A percentile compares a stretch with the other conserved stretches of the same genome.
phyloP scores from a whole-genome alignment of 2,888 invertebrate species.

The Acheta domesticus region DNA sequence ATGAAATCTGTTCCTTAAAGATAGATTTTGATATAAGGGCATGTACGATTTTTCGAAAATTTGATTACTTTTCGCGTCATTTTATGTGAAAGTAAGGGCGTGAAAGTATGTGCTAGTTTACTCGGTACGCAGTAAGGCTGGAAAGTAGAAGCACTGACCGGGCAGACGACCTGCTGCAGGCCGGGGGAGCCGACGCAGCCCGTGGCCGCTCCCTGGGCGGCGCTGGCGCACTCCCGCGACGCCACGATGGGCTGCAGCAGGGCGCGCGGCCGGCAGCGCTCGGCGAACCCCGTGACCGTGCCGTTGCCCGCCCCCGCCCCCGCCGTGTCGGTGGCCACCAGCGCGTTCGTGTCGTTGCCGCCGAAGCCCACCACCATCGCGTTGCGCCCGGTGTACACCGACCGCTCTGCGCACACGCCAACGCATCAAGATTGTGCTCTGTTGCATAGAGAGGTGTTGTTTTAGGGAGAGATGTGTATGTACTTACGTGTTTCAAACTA shows the following conservation, averaged over 20 bases:
- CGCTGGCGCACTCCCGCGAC: not conserved
- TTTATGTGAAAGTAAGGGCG: too few species aligned
- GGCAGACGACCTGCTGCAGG: not conserved
- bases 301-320: not conserved
- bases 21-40: too few species aligned
- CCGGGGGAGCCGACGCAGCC: not conserved
- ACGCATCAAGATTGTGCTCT: too few species aligned
- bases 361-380: not conserved
- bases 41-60: too few species aligned
- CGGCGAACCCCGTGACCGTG: not conserved
- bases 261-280: not conserved
- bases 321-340: not conserved
- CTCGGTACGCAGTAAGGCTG: too few species aligned
- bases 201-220: not conserved
- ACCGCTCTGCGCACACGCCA: not conserved
- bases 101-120: too few species aligned
- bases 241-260: not conserved
- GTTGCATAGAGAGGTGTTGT: too few species aligned
- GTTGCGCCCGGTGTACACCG: not conserved
- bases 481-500: too few species aligned
- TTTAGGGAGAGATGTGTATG: too few species aligned
- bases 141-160: not conserved
- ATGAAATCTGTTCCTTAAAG: too few species aligned
- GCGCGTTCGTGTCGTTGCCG: not conserved
- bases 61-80: too few species aligned